Evolutionary conservation across 1,140 invertebrate genomes (phyloP).

Genomic region (Drosophila albomicans): DNA sequence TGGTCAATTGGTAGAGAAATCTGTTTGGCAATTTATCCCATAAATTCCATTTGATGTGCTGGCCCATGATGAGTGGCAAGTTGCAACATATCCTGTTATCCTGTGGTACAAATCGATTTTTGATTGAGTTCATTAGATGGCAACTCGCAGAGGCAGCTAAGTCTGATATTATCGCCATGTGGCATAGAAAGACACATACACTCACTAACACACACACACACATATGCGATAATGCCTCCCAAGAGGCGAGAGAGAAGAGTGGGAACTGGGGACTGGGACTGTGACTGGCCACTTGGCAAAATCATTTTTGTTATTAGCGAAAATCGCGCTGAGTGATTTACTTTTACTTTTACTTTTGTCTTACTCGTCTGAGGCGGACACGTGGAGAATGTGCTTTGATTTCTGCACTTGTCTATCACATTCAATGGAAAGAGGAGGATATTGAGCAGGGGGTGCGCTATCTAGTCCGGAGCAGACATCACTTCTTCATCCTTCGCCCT

Average conservation of each 20-base stretch:
- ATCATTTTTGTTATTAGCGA: slow-evolving; percentile 83
- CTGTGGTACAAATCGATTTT: slow-evolving; percentile 81
- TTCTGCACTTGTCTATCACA: slow-evolving; percentile 47
- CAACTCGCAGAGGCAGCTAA: slow-evolving; percentile 49
- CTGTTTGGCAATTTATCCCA: slow-evolving; percentile 74
- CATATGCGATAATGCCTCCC: slow-evolving; percentile 71
- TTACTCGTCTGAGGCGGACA: slow-evolving; percentile 37
- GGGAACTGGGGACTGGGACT: background rate
- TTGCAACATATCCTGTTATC: slow-evolving; percentile 40
- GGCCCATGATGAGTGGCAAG: slow-evolving; percentile 12
- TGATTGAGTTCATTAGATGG: slow-evolving; percentile 84
- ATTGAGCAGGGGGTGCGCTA: slow-evolving; percentile 36
- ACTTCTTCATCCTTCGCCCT: too few species aligned
- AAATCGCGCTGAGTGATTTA: slow-evolving; percentile 82
- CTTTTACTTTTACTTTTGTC: slow-evolving; percentile 79
- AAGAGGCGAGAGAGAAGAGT: slow-evolving; percentile 38
- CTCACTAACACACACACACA: slow-evolving; percentile 7
- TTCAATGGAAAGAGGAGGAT: slow-evolving; percentile 1
- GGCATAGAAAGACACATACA: slow-evolving; percentile 30
- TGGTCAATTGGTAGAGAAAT: slow-evolving; percentile 50
- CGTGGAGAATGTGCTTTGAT: slow-evolving; percentile 62
- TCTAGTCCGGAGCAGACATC: slow-evolving; percentile 59
- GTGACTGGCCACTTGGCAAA: slow-evolving; percentile 57
- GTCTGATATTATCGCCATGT: slow-evolving; percentile 61
- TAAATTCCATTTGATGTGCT: slow-evolving; percentile 80